Conservation (phyloP, 2,797 vertebrate genomes). For the Astyanax mexicanus region DNA sequence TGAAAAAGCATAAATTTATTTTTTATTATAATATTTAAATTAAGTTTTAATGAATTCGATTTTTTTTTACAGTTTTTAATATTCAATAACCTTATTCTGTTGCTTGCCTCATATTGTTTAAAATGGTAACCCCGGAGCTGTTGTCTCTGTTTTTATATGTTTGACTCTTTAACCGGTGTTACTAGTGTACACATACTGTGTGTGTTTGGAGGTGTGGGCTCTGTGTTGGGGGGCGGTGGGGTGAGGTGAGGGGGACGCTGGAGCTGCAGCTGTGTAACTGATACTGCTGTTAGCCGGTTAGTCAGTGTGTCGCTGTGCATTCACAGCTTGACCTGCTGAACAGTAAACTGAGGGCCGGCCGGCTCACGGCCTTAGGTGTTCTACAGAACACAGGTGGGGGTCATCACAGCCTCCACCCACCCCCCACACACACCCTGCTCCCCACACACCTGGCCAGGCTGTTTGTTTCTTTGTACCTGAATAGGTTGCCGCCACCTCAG, state of each 20-base stretch:
- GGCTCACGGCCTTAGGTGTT: conserved; percentile 39
- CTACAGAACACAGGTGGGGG: conserved; percentile 45
- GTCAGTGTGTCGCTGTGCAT: conserved; percentile 10
- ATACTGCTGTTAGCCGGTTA: conserved; percentile 12
- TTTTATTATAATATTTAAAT: no score
- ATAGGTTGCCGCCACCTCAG: not conserved
- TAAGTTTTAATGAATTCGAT: no score
- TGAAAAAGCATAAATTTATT: no score
- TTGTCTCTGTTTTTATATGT: no score
- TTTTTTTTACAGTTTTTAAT: no score
- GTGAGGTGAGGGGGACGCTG: not conserved
- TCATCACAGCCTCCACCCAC: conserved; percentile 24
- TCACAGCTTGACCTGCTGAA: conserved; percentile 10
- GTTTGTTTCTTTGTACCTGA: conserved; percentile 12
- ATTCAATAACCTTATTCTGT: no score
- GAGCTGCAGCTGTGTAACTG: conserved; percentile 26
- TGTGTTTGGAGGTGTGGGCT: not conserved
- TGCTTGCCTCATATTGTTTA: no score
- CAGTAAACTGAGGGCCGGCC: conserved; percentile 32
- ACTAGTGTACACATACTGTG: not conserved
- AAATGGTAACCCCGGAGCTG: no score
- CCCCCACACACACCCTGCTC: conserved; percentile 12
- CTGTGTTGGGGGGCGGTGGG: not conserved
- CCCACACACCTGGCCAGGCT: conserved; percentile 36
- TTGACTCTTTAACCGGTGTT: not conserved